Evolutionary conservation across 2,113 vertebrate species (phyloP).

Genomic region (Burhinus bistriatus): DNA sequence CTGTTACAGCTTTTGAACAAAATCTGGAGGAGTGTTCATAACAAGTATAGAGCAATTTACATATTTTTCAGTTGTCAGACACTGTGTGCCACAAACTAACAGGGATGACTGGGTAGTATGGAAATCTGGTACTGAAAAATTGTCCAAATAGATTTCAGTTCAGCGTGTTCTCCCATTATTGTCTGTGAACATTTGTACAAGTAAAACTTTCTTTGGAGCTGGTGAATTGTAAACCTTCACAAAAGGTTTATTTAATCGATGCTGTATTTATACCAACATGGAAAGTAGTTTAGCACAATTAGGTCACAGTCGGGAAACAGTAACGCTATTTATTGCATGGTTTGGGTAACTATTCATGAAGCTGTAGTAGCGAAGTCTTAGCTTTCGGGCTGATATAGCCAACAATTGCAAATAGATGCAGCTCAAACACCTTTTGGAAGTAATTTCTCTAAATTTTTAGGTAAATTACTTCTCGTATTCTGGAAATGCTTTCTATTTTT

Average conservation of each 20-base stretch:
- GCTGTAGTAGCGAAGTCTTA: neutral
- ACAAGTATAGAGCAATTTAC: constrained; percentile 61
- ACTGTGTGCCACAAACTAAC: constrained; percentile 1
- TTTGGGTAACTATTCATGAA: neutral
- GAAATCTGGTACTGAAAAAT: constrained; percentile 50
- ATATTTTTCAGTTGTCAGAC: constrained; percentile 68
- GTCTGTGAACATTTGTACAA: neutral
- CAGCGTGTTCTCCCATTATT: constrained; percentile 19
- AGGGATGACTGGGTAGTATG: constrained; percentile 34
- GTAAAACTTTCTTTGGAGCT: constrained; percentile 10
- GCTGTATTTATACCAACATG: neutral
- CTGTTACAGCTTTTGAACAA: constrained; percentile 60
- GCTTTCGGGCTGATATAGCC: neutral
- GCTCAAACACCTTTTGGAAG: neutral
- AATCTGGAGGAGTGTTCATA: constrained; percentile 62
- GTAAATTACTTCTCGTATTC: neutral
- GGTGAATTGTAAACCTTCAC: neutral
- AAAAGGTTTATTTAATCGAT: constrained; percentile 3
- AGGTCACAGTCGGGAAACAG: neutral
- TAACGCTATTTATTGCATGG: neutral
- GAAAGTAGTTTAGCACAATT: neutral
- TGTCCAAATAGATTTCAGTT: constrained; percentile 44
- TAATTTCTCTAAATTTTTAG: neutral
- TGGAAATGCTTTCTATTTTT: neutral
- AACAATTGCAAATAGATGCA: neutral